A percentile compares a stretch with the other conserved stretches of the same genome.
phyloP scores from a whole-genome alignment of 2,888 invertebrate genomes.

The Agonopterix alstromeriana region DNA sequence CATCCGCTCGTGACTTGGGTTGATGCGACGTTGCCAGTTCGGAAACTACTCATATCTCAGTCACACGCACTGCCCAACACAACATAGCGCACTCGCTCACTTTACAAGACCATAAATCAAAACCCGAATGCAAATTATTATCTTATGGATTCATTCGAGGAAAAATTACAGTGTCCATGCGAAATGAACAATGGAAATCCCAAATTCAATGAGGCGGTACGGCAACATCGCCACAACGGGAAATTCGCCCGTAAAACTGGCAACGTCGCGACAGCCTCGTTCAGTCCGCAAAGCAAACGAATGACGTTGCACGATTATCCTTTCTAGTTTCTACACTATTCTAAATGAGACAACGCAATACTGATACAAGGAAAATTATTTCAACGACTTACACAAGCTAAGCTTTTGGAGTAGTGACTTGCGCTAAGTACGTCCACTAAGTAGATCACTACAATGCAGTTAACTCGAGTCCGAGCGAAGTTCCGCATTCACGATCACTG shows the following conservation, averaged over 20 bases:
- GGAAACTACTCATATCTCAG: constrained; percentile 39
- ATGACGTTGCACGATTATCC: constrained; percentile 72
- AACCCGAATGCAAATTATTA: constrained; percentile 36
- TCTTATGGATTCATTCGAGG: constrained; percentile 29
- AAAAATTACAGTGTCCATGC: constrained; percentile 19
- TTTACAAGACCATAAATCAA: constrained; percentile 29
- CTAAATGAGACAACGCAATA: constrained; percentile 67
- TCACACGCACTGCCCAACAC: constrained; percentile 30
- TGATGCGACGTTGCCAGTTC: constrained; percentile 68
- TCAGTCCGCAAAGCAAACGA: constrained; percentile 52
- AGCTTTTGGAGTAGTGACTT: constrained; percentile 38
- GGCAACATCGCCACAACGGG: constrained; percentile 65
- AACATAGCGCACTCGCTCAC: constrained; percentile 29
- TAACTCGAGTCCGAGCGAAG: constrained; percentile 33
- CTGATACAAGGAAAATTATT: constrained; percentile 60
- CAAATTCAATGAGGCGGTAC: constrained; percentile 42
- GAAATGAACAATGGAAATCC: constrained; percentile 54
- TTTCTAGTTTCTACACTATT: constrained; percentile 70
- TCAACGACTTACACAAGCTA: constrained; percentile 58
- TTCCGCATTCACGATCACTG: constrained; percentile 48
- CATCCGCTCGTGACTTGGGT: constrained; percentile 72
- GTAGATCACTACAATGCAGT: constrained; percentile 13
- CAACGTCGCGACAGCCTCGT: constrained; percentile 67
- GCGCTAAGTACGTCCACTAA: constrained; percentile 30
- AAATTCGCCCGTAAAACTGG: constrained; percentile 59